phyloP scores from a whole-genome alignment of 2,113 vertebrate genomes.

The Mirza zaza region DNA sequence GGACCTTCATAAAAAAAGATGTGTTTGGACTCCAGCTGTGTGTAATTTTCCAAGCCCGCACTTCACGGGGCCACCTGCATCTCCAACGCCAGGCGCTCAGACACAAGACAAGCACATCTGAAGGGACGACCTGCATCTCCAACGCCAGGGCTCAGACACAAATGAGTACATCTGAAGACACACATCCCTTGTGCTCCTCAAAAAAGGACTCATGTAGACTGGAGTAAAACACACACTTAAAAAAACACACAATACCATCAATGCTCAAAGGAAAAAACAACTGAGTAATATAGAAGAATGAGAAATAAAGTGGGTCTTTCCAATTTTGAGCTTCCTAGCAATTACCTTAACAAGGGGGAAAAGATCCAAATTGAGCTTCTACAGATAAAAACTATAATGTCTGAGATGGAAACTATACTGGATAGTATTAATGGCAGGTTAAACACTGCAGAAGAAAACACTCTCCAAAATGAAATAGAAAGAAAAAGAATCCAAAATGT shows the following conservation, averaged over 20 bases:
- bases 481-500: background rate
- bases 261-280: background rate
- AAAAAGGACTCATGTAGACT: background rate
- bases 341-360: background rate
- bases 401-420: background rate
- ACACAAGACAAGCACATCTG: background rate
- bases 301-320: background rate
- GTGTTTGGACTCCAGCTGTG: background rate
- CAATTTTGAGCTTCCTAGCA: background rate
- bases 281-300: background rate
- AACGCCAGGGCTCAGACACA: background rate
- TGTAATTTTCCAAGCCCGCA: background rate
- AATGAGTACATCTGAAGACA: background rate
- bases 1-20: background rate
- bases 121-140: background rate
- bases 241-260: background rate
- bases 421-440: no score
- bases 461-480: background rate
- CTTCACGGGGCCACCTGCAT: no score
- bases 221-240: background rate
- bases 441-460: background rate
- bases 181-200: rapidly evolving
- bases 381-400: background rate
- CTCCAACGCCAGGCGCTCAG: background rate
- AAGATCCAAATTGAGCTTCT: background rate